Base-by-base conservation (phyloP, 2,113 vertebrate species). In the Gallinago paraguaiae region DNA sequence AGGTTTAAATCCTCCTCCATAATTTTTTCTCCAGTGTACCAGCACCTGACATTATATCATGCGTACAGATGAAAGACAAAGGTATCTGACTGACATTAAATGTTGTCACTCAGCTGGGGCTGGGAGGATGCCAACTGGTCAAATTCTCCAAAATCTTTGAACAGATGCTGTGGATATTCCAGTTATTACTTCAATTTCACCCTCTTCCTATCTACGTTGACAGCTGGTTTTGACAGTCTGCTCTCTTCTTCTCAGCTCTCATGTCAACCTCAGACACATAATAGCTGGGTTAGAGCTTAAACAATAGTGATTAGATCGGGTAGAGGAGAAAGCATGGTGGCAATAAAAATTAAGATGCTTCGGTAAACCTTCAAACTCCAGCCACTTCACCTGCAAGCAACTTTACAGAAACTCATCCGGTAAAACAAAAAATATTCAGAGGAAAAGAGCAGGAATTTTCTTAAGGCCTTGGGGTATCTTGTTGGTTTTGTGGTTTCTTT, bases 271-370 rank as follows among this genome's bases (percentile, higher is more conserved):
- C 75, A 96, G 94, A 94, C 46, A 90, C 54, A 50, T 23, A 91
- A 96, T 77, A 96, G 87, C 82, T 93, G 79, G 67, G 79, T 93
- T 94, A 95, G 71, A 95, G 71, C 45, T 97, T 97, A 97, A 97
- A 98, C 95, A 97, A 96, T 67, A 94, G 78, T 96, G 85, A 97
- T 95, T 97, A 92, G 37, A 96, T 93, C 41, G 63, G 86, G 79
- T 86, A 92, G 74, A 97, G 70, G 33, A 96, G 74, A 76, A 95
- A 96, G 82, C 50, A 79, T 17, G 53, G 54, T 94, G 59, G 46
- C 90, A 97, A 96, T 90, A 97, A 95, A 96, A 97, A 96, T 95
- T 94, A 96, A 92, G 94, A 94, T 88, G 82, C 89, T 95, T 96
- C 94, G 93, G 91, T 94, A 96, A 96, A 80, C 83, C 75, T 90